A percentile compares a stretch with the other conserved stretches of the same genome.
Evolutionary conservation across 2,888 invertebrate genomes (phyloP).

Genomic region (Theretra japonica): DNA sequence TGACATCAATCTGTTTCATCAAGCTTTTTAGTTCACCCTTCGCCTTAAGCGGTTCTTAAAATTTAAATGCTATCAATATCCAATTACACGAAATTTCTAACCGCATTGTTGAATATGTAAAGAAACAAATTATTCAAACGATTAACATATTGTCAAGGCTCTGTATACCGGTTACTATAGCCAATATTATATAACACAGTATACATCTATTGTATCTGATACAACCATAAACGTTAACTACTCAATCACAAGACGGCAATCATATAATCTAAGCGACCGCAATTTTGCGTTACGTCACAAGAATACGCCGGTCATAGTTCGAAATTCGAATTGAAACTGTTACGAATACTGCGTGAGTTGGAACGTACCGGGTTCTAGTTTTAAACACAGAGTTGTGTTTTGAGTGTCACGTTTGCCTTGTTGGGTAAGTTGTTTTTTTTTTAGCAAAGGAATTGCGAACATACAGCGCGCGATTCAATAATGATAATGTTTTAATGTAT

Average conservation of each 20-base stretch:
- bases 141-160: background rate
- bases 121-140: too few relatives aligned
- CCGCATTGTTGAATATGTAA: too few relatives aligned
- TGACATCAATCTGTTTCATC: too few relatives aligned
- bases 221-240: background rate
- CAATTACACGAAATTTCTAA: background rate
- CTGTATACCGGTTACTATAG: background rate
- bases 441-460: background rate
- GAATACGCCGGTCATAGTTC: background rate
- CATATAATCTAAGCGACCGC: conserved; percentile 1
- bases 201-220: background rate
- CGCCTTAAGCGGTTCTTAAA: too few relatives aligned
- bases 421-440: background rate
- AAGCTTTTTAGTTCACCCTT: too few relatives aligned
- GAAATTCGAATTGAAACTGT: background rate
- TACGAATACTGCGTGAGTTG: conserved; percentile 1
- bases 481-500: too few relatives aligned
- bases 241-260: background rate
- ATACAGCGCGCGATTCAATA: too few relatives aligned
- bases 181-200: background rate
- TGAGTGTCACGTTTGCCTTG: background rate
- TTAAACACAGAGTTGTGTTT: background rate
- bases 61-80: too few relatives aligned
- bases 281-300: background rate
- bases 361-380: background rate